Percentiles rank a stretch among this genome's conserved stretches.
Conservation (phyloP, 2,797 vertebrate genomes). For the Margarornis squamiger region DNA sequence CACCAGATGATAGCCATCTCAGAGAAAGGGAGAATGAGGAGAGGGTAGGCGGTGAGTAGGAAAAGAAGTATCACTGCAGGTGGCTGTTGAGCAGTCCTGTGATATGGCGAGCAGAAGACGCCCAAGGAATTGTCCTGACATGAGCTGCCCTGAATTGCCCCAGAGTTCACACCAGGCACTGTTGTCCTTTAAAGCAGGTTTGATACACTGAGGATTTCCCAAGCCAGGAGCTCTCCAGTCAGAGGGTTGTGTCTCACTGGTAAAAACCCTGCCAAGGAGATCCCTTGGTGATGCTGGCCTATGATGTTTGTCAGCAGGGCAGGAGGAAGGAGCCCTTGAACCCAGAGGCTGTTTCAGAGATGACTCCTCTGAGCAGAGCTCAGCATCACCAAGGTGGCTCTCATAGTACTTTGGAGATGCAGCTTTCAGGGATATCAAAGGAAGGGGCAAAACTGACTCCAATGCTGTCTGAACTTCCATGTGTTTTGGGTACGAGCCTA, state of each 20-base stretch:
- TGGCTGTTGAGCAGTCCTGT: background rate
- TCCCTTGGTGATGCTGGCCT: background rate
- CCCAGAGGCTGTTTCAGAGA: rapidly evolving
- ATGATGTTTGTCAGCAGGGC: background rate
- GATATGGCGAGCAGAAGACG: background rate
- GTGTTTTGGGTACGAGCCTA: background rate
- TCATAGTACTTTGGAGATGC: background rate
- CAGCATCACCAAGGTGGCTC: background rate
- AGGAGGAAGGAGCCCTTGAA: background rate
- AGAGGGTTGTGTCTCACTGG: background rate
- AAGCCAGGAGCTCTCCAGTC: background rate
- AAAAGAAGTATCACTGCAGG: conserved; percentile 9
- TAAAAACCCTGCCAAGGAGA: background rate
- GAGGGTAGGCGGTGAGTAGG: conserved; percentile 41
- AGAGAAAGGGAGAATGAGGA: background rate
- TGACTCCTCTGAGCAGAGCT: background rate
- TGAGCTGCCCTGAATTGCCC: conserved; percentile 30
- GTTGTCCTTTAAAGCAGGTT: background rate
- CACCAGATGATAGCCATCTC: conserved; percentile 45
- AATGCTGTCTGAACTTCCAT: background rate
- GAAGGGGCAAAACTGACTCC: background rate
- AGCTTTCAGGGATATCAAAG: background rate
- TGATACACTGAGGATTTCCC: background rate
- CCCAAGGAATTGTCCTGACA: conserved; percentile 28
- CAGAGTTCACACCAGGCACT: background rate